phyloP scores from a whole-genome alignment of 2,113 vertebrate genomes.

The Rattus norvegicus region GRCr8 NC_086027.1:71365001-71365500 shows the following conservation, averaged over 20 bases:
- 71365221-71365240: neutral
- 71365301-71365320: constrained; percentile 44
- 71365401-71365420: neutral
- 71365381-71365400: constrained; percentile 16
- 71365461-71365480: constrained; percentile 41
- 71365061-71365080: neutral
- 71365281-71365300: constrained; percentile 22
- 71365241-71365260: neutral
- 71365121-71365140: neutral
- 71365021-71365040: constrained; percentile 56
- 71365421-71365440: neutral
- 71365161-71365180: neutral
- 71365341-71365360: constrained; percentile 11
- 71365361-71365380: constrained; percentile 49
- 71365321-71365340: constrained; percentile 21
- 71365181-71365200: neutral
- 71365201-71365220: neutral
- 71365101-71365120: neutral
- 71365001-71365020: constrained; percentile 30
- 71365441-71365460: constrained; percentile 7
- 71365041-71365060: constrained; percentile 17
- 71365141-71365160: constrained; percentile 9
- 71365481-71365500: constrained; percentile 3
- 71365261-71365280: neutral
- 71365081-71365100: constrained; percentile 33